A percentile compares a stretch with the other conserved stretches of the same genome.
Evolutionary conservation across 2,797 vertebrate species (phyloP).

Genomic region (Fringilla coelebs): DNA sequence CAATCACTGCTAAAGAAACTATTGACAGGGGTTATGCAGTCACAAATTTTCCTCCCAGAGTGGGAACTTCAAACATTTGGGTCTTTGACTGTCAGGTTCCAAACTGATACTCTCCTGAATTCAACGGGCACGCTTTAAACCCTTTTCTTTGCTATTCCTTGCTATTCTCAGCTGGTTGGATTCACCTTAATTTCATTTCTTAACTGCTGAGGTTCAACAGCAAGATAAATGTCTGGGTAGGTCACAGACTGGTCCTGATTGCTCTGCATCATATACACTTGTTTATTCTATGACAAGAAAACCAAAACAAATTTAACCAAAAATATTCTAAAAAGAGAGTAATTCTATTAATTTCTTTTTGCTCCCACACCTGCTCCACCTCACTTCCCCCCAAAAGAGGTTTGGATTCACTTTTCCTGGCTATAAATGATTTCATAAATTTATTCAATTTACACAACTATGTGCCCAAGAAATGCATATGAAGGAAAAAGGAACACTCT

Average conservation of each 20-base stretch:
- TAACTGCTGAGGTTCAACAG: background rate
- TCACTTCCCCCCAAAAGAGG: background rate
- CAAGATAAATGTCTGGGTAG: background rate
- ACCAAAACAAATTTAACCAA: background rate
- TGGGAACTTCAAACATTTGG: background rate
- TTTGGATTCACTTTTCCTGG: background rate
- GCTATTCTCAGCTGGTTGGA: background rate
- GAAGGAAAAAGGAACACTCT: background rate
- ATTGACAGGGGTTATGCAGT: background rate
- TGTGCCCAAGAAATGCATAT: background rate
- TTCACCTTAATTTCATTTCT: background rate
- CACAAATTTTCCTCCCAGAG: background rate
- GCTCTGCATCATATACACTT: background rate
- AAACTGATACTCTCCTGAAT: background rate
- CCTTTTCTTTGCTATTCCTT: background rate
- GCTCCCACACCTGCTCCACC: accelerated
- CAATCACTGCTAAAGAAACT: background rate
- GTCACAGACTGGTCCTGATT: background rate
- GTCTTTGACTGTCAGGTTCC: background rate
- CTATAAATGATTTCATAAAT: background rate
- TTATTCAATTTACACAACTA: background rate
- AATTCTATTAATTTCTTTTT: accelerated
- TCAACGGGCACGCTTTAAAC: background rate
- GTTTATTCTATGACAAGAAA: background rate
- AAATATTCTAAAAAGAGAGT: background rate